Base-by-base conservation (phyloP, 2,113 vertebrate species). In the Plestiodon gilberti region DNA sequence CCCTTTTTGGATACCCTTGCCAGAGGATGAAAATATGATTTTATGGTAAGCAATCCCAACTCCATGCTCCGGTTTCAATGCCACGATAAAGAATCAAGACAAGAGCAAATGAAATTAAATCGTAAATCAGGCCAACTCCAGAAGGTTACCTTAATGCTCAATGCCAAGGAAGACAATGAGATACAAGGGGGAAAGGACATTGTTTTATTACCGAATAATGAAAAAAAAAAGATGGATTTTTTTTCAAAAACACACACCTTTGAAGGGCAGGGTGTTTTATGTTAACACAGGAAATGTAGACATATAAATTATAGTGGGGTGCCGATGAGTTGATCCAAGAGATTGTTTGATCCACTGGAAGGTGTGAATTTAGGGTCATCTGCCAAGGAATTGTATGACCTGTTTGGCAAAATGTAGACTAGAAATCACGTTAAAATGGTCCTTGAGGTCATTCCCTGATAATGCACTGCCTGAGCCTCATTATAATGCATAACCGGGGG, bases 71-170 rank as follows among this genome's bases (percentile, higher is more conserved):
- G 83, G 33, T 73, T 88, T 84, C 87, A 88, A 84, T 88, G 76
- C 87, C 82, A 84, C 82, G 22, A 83, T 64, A 84, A 83, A 23
- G 17, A 80, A 78, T 78, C 65, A 75, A 28, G 67, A 70, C 73
- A 86, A 84, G 22, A 40, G 77, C 88, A 93, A 93, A 91, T 62
- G 9, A 65, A 88, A 84, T 84, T 84, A 88, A 88, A 71, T 88
- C 82, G 20, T 88, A 88, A 87, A 87, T 74, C 35, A 86, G 78
- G 9, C 3, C 30, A 82, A 92, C 78, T 18, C 52, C 35, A 83
- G 76, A 82, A 84, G 70, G 82, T 84, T 80, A 67, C 5, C 25
- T 86, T 77, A 82, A 81, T 61, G 15, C 87, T 90, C 88, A 43
- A 35, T 43, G 48, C 67, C 67, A 80, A 30, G 48, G 61, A 64